phyloP scores from a whole-genome alignment of 2,888 invertebrate species.

The Labia minor region DNA sequence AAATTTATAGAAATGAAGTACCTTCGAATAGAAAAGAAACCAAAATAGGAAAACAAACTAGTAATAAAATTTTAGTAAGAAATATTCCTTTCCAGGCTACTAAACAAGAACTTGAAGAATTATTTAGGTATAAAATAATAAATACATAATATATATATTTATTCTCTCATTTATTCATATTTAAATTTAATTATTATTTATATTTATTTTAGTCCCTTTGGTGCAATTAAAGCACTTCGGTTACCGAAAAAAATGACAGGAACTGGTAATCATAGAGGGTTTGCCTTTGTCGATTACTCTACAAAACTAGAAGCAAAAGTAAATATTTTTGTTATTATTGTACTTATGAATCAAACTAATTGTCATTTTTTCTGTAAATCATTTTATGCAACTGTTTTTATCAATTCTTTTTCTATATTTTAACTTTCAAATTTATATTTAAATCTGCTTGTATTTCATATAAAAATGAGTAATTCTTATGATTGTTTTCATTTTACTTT shows the following conservation, averaged over 20 bases:
- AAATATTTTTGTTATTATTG: no score
- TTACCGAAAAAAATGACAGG: conserved; percentile 81
- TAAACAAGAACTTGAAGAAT: conserved; percentile 63
- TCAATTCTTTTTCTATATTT: background rate
- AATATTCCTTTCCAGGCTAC: conserved; percentile 97
- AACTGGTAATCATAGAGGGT: conserved; percentile 79
- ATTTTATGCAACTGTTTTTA: background rate
- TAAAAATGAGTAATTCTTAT: no score
- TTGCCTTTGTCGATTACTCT: conserved; percentile 90
- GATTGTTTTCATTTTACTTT: conserved; percentile 31
- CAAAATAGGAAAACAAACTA: conserved; percentile 39
- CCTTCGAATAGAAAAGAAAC: conserved; percentile 47
- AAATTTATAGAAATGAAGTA: conserved; percentile 47
- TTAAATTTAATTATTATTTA: background rate
- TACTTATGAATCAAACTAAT: conserved; percentile 1
- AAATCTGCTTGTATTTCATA: no score
- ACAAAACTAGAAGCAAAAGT: conserved; percentile 87
- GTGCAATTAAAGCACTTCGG: conserved; percentile 79
- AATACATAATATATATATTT: background rate
- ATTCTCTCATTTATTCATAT: no score
- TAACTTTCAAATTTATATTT: no score
- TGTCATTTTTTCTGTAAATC: background rate
- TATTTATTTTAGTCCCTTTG: conserved; percentile 63
- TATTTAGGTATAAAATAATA: conserved; percentile 62
- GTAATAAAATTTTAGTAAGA: conserved; percentile 78